Evolutionary conservation across 2,797 vertebrate genomes (phyloP).

Genomic region (Arrhamphus sclerolepis): DNA sequence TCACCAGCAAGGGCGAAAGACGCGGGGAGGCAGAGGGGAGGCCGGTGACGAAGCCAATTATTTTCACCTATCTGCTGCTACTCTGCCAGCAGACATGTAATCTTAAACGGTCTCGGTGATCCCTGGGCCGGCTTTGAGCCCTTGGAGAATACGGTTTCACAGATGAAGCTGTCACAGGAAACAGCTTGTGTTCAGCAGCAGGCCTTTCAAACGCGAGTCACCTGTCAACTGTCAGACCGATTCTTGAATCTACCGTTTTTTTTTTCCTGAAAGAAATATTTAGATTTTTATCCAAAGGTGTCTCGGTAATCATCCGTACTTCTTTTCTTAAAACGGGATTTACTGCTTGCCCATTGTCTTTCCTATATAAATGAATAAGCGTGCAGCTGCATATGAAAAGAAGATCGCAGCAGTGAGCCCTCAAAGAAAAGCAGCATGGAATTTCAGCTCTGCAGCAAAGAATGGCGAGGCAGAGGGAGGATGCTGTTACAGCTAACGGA

Average conservation of each 20-base stretch:
- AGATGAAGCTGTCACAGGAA: slow-evolving; percentile 75
- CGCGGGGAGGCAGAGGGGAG: slow-evolving; percentile 30
- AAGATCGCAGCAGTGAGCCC: slow-evolving; percentile 15
- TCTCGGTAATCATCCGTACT: slow-evolving; percentile 7
- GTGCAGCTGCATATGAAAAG: slow-evolving; percentile 10
- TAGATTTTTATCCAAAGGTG: slow-evolving; percentile 16
- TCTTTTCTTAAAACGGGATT: slow-evolving; percentile 20
- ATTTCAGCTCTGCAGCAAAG: slow-evolving; percentile 61
- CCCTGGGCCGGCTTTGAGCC: slow-evolving; percentile 64
- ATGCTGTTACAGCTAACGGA: slow-evolving; percentile 52
- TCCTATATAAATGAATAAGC: slow-evolving; percentile 29
- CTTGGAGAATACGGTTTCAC: slow-evolving; percentile 72
- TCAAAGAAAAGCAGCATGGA: slow-evolving; percentile 44
- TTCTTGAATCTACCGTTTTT: neutral
- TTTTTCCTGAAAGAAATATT: neutral
- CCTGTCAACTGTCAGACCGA: slow-evolving; percentile 51
- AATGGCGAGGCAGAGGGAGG: slow-evolving; percentile 24
- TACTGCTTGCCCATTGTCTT: slow-evolving; percentile 12
- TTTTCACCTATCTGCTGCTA: slow-evolving; percentile 75
- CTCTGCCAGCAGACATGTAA: slow-evolving; percentile 76
- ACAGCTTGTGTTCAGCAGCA: slow-evolving; percentile 62
- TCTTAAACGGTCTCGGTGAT: slow-evolving; percentile 77
- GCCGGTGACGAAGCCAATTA: slow-evolving; percentile 79
- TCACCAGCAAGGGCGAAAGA: slow-evolving; percentile 23
- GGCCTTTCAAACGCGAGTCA: slow-evolving; percentile 50